Evolutionary conservation across 2,888 invertebrate species (phyloP).

Genomic region (Allolobophora icterica): DNA sequence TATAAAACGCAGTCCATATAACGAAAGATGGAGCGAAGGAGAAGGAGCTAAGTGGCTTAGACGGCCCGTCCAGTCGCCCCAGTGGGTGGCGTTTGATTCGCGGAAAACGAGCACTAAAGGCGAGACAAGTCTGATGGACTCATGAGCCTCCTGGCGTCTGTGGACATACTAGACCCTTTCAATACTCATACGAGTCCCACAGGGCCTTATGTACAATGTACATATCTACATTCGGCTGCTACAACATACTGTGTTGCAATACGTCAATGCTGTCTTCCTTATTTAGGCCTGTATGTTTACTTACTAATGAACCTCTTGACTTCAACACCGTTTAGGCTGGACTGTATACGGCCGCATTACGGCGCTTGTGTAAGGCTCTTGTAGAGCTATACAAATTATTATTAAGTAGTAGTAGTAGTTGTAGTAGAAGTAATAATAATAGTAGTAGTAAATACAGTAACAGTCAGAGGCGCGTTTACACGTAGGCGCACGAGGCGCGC

Average conservation of each 20-base stretch:
- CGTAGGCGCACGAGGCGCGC: too few species aligned
- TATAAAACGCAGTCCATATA: conserved; percentile 23
- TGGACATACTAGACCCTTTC: neutral
- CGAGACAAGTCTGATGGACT: neutral
- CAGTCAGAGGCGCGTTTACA: too few species aligned
- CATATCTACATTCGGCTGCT: neutral
- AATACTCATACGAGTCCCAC: neutral
- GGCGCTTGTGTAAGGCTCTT: too few species aligned
- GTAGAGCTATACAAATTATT: too few species aligned
- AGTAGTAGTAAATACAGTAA: too few species aligned
- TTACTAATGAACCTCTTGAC: too few species aligned
- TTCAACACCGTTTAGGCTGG: too few species aligned
- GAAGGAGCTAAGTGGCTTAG: conserved; percentile 26
- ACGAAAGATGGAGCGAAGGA: neutral
- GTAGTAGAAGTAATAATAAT: too few species aligned
- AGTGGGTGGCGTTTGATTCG: neutral
- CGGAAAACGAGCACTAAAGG: neutral
- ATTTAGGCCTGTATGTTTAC: too few species aligned
- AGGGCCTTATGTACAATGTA: neutral
- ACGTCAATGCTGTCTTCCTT: too few species aligned
- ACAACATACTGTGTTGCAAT: neutral
- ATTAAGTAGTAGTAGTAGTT: too few species aligned
- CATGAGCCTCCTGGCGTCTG: neutral
- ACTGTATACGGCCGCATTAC: too few species aligned
- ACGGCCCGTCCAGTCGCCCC: neutral